Base-by-base conservation (phyloP, 2,113 vertebrate species). In the Paedocypris sp. region DNA sequence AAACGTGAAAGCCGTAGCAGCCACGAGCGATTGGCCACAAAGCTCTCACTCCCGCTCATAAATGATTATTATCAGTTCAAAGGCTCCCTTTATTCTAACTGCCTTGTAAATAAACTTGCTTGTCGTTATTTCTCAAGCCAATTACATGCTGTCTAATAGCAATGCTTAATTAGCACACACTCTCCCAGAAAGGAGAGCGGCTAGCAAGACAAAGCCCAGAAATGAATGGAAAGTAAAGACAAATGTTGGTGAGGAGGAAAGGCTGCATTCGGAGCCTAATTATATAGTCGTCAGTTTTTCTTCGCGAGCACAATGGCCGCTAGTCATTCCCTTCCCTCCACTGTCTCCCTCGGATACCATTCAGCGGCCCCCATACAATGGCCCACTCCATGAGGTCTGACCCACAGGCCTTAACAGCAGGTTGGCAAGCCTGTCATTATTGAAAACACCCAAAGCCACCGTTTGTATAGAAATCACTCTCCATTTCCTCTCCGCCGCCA, bases 81-180 rank as follows among this genome's bases (percentile, higher is more conserved):
- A 82, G 75, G 73, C 77, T 69, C 75, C 73, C 79, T 85, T 85
- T 85, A 82, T 84, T 85, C 76, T 85, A 84, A 87, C 83, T 86
- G 81, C 83, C 83, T 84, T 86, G 85, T 86, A 87, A 87, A 87
- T 86, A 87, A 86, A 87, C 85, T 82, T 85, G 81, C 84, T 85
- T 85, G 83, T 85, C 85, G 85, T 87, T 85, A 83, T 83, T 87
- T 87, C 83, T 85, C 84, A 87, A 82, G 79, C 82, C 83, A 87
- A 87, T 86, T 87, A 87, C 77, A 85, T 77, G 79, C 79, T 84
- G 84, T 81, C 82, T 87, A 87, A 87, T 87, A 79, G 79, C 83
- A 84, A 79, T 45, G 77, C 82, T 86, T 86, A 85, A 87, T 86
- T 87, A 86, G 84, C 78, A 82, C 74, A 84, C 82, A 82, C 79